phyloP scores from a whole-genome alignment of 2,797 vertebrate genomes.

The Mormyrus hasselquistii region DNA sequence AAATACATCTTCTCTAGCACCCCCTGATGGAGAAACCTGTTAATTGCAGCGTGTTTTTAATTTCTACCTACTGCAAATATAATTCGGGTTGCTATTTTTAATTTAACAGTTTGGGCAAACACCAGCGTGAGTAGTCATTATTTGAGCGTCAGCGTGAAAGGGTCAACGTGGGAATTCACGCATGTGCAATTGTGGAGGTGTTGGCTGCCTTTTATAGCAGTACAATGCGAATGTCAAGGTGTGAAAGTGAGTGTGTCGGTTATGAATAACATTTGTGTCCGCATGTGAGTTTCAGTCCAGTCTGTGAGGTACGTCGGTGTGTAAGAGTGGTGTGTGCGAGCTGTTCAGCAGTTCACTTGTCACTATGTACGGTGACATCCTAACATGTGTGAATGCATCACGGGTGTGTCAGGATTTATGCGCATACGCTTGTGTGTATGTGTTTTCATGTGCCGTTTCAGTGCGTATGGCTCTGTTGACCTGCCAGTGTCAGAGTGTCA shows the following conservation, averaged over 20 bases:
- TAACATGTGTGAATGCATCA: background rate
- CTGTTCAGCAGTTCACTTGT: background rate
- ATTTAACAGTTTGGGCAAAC: slow-evolving; percentile 5
- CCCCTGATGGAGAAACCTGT: slow-evolving; percentile 19
- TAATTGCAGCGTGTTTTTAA: background rate
- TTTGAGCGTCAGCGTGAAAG: background rate
- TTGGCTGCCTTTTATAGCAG: background rate
- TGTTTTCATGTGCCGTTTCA: background rate
- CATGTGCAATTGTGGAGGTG: slow-evolving; percentile 12
- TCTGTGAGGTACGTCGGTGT: background rate
- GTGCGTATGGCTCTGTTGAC: background rate
- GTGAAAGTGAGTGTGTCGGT: slow-evolving; percentile 1
- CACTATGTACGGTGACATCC: background rate
- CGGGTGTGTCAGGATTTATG: background rate
- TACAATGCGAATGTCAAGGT: background rate
- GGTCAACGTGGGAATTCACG: slow-evolving; percentile 4
- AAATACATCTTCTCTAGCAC: slow-evolving; percentile 19
- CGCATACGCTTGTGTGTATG: background rate
- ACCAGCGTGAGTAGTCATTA: background rate
- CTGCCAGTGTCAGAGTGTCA: background rate
- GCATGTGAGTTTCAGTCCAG: background rate
- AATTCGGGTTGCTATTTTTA: background rate
- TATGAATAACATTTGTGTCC: background rate
- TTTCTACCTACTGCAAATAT: background rate
- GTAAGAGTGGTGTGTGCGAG: background rate